Conservation (phyloP, 2,113 vertebrate genomes). For the Solea senegalensis region DNA sequence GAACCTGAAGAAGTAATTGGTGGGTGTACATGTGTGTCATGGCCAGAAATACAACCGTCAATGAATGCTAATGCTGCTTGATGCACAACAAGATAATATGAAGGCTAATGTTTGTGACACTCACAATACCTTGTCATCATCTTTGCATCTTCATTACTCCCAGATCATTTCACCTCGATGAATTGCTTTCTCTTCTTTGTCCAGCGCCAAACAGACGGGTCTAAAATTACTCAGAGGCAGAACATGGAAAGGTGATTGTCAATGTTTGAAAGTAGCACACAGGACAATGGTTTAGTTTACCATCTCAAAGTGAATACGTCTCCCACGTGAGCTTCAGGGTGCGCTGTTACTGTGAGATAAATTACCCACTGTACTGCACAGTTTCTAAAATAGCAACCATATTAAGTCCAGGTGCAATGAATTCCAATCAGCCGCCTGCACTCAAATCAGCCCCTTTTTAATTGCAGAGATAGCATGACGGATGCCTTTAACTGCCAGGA, state of each 20-base stretch:
- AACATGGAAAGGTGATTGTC: background rate
- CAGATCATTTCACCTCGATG: too few species aligned
- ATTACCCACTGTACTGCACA: conserved; percentile 18
- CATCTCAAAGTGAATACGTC: conserved; percentile 6
- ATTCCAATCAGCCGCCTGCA: conserved; percentile 41
- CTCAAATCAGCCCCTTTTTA: conserved; percentile 39
- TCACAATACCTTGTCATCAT: too few species aligned
- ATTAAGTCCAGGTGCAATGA: conserved; percentile 25
- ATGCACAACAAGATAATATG: too few species aligned
- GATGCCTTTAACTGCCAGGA: conserved; percentile 44
- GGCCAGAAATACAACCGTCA: too few species aligned
- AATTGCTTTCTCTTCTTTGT: background rate
- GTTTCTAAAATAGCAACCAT: conserved; percentile 30
- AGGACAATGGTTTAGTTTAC: conserved; percentile 9
- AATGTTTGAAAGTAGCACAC: background rate
- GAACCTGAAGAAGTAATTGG: too few species aligned
- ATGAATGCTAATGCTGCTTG: too few species aligned
- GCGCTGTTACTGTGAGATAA: background rate
- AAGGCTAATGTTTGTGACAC: too few species aligned
- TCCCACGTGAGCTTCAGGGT: background rate
- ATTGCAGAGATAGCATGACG: conserved; percentile 43
- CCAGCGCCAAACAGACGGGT: background rate
- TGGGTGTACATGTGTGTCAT: too few species aligned
- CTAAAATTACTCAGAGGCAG: background rate
- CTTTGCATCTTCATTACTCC: too few species aligned